Conservation (phyloP, 2,113 vertebrate genomes). For the Polyodon spathula region DNA sequence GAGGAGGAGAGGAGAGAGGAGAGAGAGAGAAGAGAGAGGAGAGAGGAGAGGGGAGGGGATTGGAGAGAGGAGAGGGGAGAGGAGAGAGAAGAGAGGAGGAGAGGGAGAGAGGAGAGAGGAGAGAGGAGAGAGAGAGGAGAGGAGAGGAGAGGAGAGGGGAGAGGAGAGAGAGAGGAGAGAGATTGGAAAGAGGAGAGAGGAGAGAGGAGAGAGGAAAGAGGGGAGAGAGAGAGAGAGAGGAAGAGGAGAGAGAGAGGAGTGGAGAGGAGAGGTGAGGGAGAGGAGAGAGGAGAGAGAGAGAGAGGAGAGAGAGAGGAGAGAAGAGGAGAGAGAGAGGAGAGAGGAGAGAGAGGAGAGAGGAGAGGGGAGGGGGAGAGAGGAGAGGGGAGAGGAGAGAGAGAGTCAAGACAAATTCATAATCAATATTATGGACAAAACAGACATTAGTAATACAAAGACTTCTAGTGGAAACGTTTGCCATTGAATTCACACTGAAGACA, state of each 20-base stretch:
- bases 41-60: constrained; percentile 1
- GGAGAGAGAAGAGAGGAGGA: too few species aligned
- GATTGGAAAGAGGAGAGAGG: constrained; percentile 20
- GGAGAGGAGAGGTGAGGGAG: fast-evolving
- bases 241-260: constrained; percentile 7
- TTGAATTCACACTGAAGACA: too few species aligned
- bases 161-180: constrained; percentile 1
- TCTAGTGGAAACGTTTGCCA: too few species aligned
- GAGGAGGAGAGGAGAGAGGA: constrained; percentile 11
- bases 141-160: neutral
- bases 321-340: neutral
- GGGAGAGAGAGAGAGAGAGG: constrained; percentile 7
- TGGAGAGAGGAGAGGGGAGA: too few species aligned
- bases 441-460: constrained; percentile 47
- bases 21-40: constrained; percentile 14
- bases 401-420: constrained; percentile 44
- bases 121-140: constrained; percentile 37
- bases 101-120: constrained; percentile 10
- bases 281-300: constrained; percentile 9
- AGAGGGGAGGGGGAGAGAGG: constrained; percentile 18
- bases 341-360: constrained; percentile 32
- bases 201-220: constrained; percentile 13
- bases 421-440: constrained; percentile 37
- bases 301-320: constrained; percentile 13
- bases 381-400: constrained; percentile 33